A percentile compares a stretch with the other conserved stretches of the same genome.
Evolutionary conservation across 2,797 vertebrate species (phyloP).

Genomic region (Gadopsis marmoratus): DNA sequence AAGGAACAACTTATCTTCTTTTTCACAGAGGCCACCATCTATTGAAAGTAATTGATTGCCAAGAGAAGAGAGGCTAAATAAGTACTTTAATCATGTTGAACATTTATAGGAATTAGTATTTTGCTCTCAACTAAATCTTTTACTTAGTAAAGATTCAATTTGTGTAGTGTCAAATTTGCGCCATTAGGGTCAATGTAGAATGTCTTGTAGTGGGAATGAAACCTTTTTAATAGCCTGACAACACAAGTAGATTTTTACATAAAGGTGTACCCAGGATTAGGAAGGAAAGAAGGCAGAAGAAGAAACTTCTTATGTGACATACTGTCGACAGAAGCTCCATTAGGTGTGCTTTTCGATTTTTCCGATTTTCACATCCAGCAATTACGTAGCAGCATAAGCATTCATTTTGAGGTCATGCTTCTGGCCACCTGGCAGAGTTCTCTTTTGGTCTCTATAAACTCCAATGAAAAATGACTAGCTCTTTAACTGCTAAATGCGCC

Average conservation of each 20-base stretch:
- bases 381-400: background rate
- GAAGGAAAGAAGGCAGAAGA: background rate
- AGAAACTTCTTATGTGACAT: background rate
- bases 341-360: too few species aligned
- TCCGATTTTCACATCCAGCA: conserved; percentile 3
- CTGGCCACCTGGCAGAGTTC: background rate
- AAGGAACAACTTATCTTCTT: background rate
- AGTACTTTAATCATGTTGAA: background rate
- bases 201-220: too few species aligned
- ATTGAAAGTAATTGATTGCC: background rate
- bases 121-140: background rate
- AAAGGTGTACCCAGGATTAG: background rate
- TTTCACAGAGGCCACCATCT: conserved; percentile 2
- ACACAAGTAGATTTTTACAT: background rate
- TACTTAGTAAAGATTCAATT: background rate
- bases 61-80: background rate
- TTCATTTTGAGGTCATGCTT: too few species aligned
- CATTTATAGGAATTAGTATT: background rate
- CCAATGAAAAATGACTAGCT: too few species aligned
- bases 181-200: too few species aligned
- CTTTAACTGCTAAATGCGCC: too few species aligned
- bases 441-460: background rate
- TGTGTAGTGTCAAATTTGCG: too few species aligned
- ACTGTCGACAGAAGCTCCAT: background rate
- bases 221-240: too few species aligned